Evolutionary conservation across 2,797 vertebrate species (phyloP).

Genomic region (Molossus alvarezi): DNA sequence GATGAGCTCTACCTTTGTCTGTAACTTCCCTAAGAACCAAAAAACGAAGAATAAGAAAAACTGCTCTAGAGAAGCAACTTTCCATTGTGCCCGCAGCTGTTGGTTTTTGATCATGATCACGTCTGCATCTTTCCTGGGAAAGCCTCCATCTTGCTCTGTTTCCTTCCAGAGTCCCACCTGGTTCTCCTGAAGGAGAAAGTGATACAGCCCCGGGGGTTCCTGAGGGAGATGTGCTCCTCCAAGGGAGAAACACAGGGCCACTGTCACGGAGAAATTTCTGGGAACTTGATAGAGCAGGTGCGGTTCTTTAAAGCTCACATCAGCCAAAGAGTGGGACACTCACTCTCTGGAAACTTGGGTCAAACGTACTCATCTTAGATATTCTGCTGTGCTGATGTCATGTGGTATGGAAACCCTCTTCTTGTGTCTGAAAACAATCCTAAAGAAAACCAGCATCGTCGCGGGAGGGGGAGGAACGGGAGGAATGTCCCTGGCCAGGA

Average conservation of each 20-base stretch:
- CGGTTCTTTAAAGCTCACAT: background rate
- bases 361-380: background rate
- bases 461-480: background rate
- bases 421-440: slow-evolving; percentile 52
- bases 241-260: background rate
- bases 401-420: slow-evolving; percentile 67
- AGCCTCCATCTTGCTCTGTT: slow-evolving; percentile 66
- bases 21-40: background rate
- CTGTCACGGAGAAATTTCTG: background rate
- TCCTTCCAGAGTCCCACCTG: slow-evolving; percentile 39
- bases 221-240: background rate
- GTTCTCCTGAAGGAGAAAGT: slow-evolving; percentile 27
- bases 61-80: background rate
- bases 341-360: background rate
- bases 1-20: background rate
- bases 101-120: background rate
- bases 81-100: background rate
- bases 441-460: slow-evolving; percentile 65
- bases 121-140: slow-evolving; percentile 41
- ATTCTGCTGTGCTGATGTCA: slow-evolving; percentile 52
- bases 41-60: background rate
- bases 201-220: background rate
- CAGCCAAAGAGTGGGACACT: background rate
- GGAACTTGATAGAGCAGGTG: background rate
- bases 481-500: slow-evolving; percentile 88